phyloP scores from a whole-genome alignment of 2,113 vertebrate genomes.

The Campylorhamphus procurvoides region DNA sequence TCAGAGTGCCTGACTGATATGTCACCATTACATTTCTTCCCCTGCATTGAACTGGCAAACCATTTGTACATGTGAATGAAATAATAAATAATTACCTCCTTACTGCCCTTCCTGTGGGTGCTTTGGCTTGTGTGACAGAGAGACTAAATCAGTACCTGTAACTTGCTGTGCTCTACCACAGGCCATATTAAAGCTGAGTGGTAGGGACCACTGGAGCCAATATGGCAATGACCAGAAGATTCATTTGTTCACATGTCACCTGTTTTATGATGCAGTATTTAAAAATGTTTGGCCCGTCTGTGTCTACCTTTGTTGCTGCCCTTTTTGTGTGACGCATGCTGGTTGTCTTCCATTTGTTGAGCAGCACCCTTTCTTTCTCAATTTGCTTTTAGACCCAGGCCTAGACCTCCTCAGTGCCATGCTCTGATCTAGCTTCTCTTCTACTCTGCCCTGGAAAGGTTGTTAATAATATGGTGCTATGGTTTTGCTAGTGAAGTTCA shows the following conservation, averaged over 20 bases:
- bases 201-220: not conserved
- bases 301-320: not conserved
- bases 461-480: not conserved
- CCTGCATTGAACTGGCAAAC: not conserved
- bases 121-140: not conserved
- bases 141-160: not conserved
- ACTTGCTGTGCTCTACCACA: not conserved
- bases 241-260: not conserved
- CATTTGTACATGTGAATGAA: not conserved
- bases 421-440: not conserved
- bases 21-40: not conserved
- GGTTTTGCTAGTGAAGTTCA: not conserved
- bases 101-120: not conserved
- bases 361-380: not conserved
- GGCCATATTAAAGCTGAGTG: not conserved
- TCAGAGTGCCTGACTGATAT: not conserved
- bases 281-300: not conserved
- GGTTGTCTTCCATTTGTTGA: not conserved
- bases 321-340: not conserved
- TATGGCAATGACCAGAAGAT: not conserved
- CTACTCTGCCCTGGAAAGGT: not conserved
- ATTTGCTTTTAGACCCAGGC: not conserved
- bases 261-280: not conserved
- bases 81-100: not conserved
- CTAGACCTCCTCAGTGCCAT: not conserved